A percentile compares a stretch with the other conserved stretches of the same genome.
phyloP scores from a whole-genome alignment of 2,888 invertebrate genomes.

The Boloria euphrosyne region DNA sequence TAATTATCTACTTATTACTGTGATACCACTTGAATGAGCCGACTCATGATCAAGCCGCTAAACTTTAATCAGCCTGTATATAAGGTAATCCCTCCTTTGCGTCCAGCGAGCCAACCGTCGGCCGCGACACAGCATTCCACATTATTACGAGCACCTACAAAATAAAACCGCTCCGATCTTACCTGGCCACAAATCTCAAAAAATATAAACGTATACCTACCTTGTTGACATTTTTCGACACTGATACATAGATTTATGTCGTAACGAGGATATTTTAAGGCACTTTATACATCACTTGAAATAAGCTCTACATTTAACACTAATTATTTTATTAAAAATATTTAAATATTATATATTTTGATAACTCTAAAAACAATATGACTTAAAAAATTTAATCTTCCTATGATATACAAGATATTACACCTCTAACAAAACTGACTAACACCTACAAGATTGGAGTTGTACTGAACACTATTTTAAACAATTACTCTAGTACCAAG shows the following conservation, averaged over 20 bases:
- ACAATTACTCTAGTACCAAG: slow-evolving; percentile 46
- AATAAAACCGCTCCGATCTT: slow-evolving; percentile 70
- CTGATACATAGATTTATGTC: slow-evolving; percentile 46
- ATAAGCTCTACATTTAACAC: background rate
- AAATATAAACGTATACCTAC: slow-evolving; percentile 54
- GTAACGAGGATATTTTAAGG: background rate
- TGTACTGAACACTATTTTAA: slow-evolving; percentile 50
- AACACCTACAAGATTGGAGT: slow-evolving; percentile 50
- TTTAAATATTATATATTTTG: slow-evolving; percentile 12
- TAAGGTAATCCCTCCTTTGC: slow-evolving; percentile 50
- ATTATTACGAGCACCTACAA: slow-evolving; percentile 71
- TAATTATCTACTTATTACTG: too few relatives aligned
- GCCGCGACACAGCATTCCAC: slow-evolving; percentile 68
- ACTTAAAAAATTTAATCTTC: too few relatives aligned
- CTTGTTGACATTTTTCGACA: slow-evolving; percentile 66
- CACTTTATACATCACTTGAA: background rate
- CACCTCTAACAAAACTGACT: slow-evolving; percentile 38
- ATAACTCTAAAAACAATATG: background rate
- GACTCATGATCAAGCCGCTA: too few relatives aligned
- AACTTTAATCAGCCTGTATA: slow-evolving; percentile 54
- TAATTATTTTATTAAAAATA: background rate
- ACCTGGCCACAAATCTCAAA: slow-evolving; percentile 64
- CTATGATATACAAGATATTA: too few relatives aligned
- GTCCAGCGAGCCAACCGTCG: slow-evolving; percentile 55
- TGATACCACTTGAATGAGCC: too few relatives aligned